Conservation (phyloP, 1,140 invertebrate species). For the Pseudomyrmex sp. region DNA sequence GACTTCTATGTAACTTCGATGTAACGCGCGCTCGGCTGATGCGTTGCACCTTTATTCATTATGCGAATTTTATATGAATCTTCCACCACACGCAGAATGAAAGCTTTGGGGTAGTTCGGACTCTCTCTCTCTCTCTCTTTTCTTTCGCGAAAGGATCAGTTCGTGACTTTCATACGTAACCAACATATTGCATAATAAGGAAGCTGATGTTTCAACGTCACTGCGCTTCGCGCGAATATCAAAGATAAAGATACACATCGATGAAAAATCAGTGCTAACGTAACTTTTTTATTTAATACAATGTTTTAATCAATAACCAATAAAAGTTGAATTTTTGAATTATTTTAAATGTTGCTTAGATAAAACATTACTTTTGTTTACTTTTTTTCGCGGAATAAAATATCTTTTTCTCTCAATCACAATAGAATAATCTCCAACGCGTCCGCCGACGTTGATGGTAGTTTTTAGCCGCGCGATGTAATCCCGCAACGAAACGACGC, state of each 20-base stretch:
- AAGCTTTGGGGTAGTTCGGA: constrained; percentile 1
- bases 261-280: not conserved
- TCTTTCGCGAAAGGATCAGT: not conserved
- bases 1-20: not conserved
- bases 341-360: not conserved
- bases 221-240: not conserved
- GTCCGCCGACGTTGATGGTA: not conserved
- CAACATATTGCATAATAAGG: constrained; percentile 3
- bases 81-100: not conserved
- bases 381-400: not conserved
- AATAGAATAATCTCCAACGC: not conserved
- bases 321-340: not conserved
- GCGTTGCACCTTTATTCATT: not conserved
- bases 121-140: not conserved
- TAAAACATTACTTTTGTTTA: too few species aligned
- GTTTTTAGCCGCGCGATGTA: not conserved
- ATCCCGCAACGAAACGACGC: not conserved
- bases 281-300: not conserved
- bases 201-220: not conserved
- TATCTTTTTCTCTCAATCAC: not conserved
- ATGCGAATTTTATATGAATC: constrained; percentile 33
- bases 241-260: not conserved
- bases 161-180: constrained; percentile 40
- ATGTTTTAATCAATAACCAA: too few species aligned
- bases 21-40: not conserved